Evolutionary conservation across 2,113 vertebrate genomes (phyloP).

Genomic region (Ptyas mucosa): DNA sequence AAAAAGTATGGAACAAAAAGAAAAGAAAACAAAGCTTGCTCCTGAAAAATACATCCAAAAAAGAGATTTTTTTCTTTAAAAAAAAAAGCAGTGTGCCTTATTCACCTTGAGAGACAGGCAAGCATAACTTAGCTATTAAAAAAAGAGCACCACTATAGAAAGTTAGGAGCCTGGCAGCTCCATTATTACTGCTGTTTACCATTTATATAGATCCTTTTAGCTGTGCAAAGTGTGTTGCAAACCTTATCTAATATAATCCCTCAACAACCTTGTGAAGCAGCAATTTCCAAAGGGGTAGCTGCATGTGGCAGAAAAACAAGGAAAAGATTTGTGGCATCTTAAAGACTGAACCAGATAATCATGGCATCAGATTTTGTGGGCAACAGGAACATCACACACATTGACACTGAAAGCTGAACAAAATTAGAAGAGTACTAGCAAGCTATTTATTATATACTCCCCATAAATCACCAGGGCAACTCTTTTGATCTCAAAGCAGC

Average conservation of each 20-base stretch:
- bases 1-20: slow-evolving; percentile 34
- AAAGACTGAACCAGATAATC: neutral
- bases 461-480: neutral
- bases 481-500: neutral
- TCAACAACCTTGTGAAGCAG: neutral
- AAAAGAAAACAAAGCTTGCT: neutral
- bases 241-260: neutral
- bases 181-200: slow-evolving; percentile 18
- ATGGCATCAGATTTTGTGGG: neutral
- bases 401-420: neutral
- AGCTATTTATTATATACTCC: neutral
- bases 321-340: neutral
- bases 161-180: neutral
- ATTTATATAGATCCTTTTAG: slow-evolving; percentile 12
- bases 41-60: neutral
- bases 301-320: neutral
- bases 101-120: slow-evolving; percentile 26
- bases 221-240: neutral
- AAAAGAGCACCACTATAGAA: slow-evolving; percentile 21
- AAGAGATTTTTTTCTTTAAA: neutral
- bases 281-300: neutral
- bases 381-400: neutral
- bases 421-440: neutral
- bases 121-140: slow-evolving; percentile 16
- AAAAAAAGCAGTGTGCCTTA: slow-evolving; percentile 1